A percentile compares a stretch with the other conserved stretches of the same genome.
Evolutionary conservation across 2,113 vertebrate genomes (phyloP).

Genomic region (Anoura caudifer): DNA sequence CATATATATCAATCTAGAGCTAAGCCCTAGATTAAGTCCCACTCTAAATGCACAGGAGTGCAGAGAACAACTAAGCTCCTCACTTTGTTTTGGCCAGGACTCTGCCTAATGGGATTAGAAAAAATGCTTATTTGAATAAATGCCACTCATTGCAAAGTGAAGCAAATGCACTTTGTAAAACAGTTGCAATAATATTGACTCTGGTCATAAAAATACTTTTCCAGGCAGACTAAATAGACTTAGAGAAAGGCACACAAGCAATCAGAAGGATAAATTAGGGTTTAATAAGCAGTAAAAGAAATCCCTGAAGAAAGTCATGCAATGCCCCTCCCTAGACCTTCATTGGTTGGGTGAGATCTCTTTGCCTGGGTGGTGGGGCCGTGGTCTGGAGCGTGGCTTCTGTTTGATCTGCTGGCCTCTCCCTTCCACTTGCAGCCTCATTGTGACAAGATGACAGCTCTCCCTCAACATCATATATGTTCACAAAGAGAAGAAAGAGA

Average conservation of each 20-base stretch:
- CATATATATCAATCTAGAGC: neutral
- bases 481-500: neutral
- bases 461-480: neutral
- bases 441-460: neutral
- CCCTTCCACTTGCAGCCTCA: neutral
- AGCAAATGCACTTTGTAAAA: constrained; percentile 67
- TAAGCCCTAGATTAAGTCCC: neutral
- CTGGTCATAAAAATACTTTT: constrained; percentile 75
- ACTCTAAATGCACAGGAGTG: neutral
- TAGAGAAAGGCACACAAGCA: constrained; percentile 56
- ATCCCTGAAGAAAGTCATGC: neutral
- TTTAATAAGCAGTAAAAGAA: constrained; percentile 53
- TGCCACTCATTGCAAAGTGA: constrained; percentile 38
- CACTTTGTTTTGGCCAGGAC: neutral
- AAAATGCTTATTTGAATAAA: constrained; percentile 32
- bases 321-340: neutral
- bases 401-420: neutral
- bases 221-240: constrained; percentile 74
- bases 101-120: constrained; percentile 15
- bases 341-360: neutral
- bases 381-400: neutral
- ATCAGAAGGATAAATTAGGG: constrained; percentile 54
- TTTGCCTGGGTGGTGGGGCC: neutral
- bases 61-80: neutral
- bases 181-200: constrained; percentile 69